Percentiles rank a stretch among this genome's conserved stretches.
These are phyloP conservation scores for Odontocolon sp. DNA, from an alignment of 2,888 invertebrate species.

Conservation along the genomic window DNA sequence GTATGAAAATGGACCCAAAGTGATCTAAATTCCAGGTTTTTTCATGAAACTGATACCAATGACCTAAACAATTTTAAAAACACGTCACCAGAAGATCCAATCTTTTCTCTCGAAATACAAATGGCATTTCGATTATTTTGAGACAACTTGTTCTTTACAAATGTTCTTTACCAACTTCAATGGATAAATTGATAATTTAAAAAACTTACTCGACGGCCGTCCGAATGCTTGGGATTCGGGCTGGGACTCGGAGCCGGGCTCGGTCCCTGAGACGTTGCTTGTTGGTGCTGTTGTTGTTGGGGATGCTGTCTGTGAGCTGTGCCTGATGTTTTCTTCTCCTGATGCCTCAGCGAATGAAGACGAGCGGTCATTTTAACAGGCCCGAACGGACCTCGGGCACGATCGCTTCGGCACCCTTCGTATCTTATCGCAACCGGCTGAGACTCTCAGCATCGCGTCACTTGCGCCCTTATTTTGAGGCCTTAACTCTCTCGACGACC, in stretches of 20 bases:
- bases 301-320: slow-evolving; percentile 68
- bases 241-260: slow-evolving; percentile 75
- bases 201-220: slow-evolving; percentile 79
- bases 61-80: background rate
- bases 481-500: background rate
- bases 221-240: slow-evolving; percentile 79
- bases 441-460: slow-evolving; percentile 77
- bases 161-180: too few species aligned
- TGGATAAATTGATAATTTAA: background rate
- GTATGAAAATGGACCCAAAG: too few species aligned
- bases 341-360: slow-evolving; percentile 79
- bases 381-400: slow-evolving; percentile 73
- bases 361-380: slow-evolving; percentile 80
- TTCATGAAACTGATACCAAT: too few species aligned
- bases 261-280: slow-evolving; percentile 66
- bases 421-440: slow-evolving; percentile 68
- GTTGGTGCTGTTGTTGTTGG: slow-evolving; percentile 66
- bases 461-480: slow-evolving; percentile 45
- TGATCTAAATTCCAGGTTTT: too few species aligned
- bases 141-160: too few species aligned
- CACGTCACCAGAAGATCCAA: background rate
- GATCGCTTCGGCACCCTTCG: slow-evolving; percentile 74
- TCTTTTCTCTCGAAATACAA: background rate
- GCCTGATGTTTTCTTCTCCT: slow-evolving; percentile 76
- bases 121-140: too few species aligned